Percentiles rank a stretch among this genome's conserved stretches.
Evolutionary conservation across 2,888 invertebrate genomes (phyloP).

Genomic region (Cerceris rybyensis): DNA sequence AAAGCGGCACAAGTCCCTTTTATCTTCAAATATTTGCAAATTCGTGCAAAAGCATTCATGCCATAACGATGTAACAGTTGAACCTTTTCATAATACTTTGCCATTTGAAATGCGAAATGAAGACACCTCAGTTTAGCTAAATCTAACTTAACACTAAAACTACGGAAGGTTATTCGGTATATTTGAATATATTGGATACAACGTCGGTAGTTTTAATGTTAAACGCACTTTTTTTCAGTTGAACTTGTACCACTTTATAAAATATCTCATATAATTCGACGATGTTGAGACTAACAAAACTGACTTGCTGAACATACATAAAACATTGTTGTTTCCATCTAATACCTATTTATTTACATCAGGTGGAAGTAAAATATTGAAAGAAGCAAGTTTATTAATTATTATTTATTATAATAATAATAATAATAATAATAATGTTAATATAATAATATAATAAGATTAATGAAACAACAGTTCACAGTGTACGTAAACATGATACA

Average conservation of each 20-base stretch:
- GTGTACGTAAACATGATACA: conserved; percentile 34
- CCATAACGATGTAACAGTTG: too few species aligned
- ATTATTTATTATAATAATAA: conserved; percentile 58
- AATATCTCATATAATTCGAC: neutral
- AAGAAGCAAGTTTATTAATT: conserved; percentile 36
- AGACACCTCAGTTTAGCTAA: too few species aligned
- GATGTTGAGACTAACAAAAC: neutral
- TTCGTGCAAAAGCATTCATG: neutral
- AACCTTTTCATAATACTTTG: too few species aligned
- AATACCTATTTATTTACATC: neutral
- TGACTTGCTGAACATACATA: too few species aligned
- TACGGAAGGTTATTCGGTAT: too few species aligned
- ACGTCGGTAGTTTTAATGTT: too few species aligned
- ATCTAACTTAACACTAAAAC: too few species aligned
- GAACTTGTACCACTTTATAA: neutral
- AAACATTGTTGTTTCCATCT: too few species aligned
- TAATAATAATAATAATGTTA: conserved; percentile 52
- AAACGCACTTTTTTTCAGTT: neutral
- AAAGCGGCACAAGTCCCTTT: neutral
- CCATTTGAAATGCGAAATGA: too few species aligned
- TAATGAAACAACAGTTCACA: conserved; percentile 61
- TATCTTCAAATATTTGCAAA: neutral
- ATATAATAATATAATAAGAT: conserved; percentile 55
- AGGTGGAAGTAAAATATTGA: conserved; percentile 17
- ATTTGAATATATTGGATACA: too few species aligned